Conservation (phyloP, 2,797 vertebrate genomes). For the Helicolenus hilgendorfi region DNA sequence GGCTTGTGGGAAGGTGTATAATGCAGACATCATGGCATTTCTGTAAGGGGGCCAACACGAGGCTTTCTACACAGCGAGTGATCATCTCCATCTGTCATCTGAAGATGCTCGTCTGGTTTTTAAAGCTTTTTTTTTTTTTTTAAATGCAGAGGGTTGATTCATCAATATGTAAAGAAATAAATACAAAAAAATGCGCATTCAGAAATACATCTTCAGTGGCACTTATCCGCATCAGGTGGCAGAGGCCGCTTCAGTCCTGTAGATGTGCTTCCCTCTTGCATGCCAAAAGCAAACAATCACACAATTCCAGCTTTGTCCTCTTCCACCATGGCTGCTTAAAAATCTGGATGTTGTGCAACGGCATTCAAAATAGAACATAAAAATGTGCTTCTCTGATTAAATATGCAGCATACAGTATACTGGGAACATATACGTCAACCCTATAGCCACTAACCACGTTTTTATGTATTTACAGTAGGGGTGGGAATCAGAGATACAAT, state of each 20-base stretch:
- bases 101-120: slow-evolving; percentile 41
- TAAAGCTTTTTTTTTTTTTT: slow-evolving; percentile 1
- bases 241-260: slow-evolving; percentile 42
- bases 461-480: not conserved
- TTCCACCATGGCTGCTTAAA: not conserved
- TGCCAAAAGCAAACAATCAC: slow-evolving; percentile 39
- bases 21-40: slow-evolving; percentile 73
- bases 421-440: not conserved
- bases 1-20: slow-evolving; percentile 51
- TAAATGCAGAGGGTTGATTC: slow-evolving; percentile 2
- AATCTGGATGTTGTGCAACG: not conserved
- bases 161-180: not conserved
- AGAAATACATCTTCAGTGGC: slow-evolving; percentile 34
- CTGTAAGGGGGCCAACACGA: slow-evolving; percentile 63
- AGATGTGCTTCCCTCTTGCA: slow-evolving; percentile 20
- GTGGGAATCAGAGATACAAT: no score
- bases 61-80: slow-evolving; percentile 60
- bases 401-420: slow-evolving; percentile 3
- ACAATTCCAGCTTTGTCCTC: slow-evolving; percentile 19
- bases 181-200: not conserved
- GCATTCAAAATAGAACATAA: not conserved
- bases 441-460: not conserved
- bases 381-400: not conserved
- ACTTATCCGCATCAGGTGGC: slow-evolving; percentile 49
- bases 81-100: slow-evolving; percentile 72